phyloP scores from a whole-genome alignment of 1,140 invertebrate species.

The Magallana angulata region DNA sequence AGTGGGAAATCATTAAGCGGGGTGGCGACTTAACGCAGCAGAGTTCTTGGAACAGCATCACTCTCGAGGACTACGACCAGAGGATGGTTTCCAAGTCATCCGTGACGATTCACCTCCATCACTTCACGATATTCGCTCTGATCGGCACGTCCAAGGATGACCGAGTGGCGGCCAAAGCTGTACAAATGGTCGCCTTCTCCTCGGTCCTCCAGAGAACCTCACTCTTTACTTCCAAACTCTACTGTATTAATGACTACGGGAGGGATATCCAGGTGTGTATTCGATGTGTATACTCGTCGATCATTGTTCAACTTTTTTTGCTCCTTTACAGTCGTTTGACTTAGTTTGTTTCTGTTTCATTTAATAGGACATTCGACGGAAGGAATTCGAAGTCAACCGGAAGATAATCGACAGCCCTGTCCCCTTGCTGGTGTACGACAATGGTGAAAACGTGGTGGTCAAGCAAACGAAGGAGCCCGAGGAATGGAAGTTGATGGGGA shows the following conservation, averaged over 20 bases:
- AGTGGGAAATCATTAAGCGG: constrained; percentile 24
- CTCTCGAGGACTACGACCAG: constrained; percentile 20
- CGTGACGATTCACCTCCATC: constrained; percentile 36
- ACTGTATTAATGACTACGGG: constrained; percentile 49
- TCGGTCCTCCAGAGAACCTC: constrained; percentile 33
- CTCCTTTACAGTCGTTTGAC: background rate
- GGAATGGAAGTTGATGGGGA: constrained; percentile 40
- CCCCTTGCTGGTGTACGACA: constrained; percentile 41
- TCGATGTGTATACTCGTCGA: background rate
- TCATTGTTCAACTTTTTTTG: background rate
- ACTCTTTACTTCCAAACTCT: constrained; percentile 48
- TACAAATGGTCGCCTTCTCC: constrained; percentile 49
- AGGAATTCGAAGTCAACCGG: constrained; percentile 24
- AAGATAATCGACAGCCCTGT: constrained; percentile 2
- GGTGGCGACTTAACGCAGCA: constrained; percentile 1
- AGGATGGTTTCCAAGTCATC: background rate
- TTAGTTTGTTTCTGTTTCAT: background rate
- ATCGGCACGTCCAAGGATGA: constrained; percentile 30
- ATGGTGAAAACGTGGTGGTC: constrained; percentile 32
- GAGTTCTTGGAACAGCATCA: constrained; percentile 42
- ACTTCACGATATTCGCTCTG: constrained; percentile 52
- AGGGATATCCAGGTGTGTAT: constrained; percentile 44
- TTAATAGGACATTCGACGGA: constrained; percentile 9
- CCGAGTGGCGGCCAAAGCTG: constrained; percentile 44
- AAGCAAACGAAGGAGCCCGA: background rate